Evolutionary conservation across 2,888 invertebrate genomes (phyloP), one percentile per base, ranked within the genome.

Genomic region (Drosophila picticornis): DNA sequence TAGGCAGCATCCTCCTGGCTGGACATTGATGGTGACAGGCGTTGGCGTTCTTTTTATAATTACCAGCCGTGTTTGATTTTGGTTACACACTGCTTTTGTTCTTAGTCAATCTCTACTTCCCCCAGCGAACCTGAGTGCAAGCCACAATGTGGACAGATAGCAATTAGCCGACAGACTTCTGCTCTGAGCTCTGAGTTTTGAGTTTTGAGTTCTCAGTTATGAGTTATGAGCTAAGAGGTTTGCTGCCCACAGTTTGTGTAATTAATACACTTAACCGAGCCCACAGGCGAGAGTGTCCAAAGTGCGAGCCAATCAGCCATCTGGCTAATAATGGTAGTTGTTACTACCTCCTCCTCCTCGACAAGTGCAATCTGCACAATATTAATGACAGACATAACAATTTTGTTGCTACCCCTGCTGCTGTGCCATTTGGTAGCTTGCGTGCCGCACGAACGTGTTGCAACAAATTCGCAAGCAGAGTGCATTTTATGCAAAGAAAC

Each of bases 371-470:
- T 61, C 71, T 84, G 72, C 82, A 80, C 68, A 76, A 73, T 73
- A 85, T 88, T 83, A 84, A 84, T 84, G 83, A 85, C 85, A 72
- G 83, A 52, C 80, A 68, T 69, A 73, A 67, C 62, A 74, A 64
- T 77, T 70, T 80, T 66, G 74, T 57, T 63, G 56, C 40, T n/a
- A 9, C 22, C 31, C 16, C 31, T 10, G 16, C 43, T 31, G 5
- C 29, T 60, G 25, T 38, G 40, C 29, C 53, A 38, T 40, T 48
- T 27, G 31, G 34, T 29, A 19, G 43, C 6, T 71, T 72, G 77
- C 80, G 67, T 80, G 80, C 40, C 46, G 61, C 72, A 78, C 72
- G 72, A 72, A 80, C 31, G 36, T 34, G 53, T 40, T 60, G 43
- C 53, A 61, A 48, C 46, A 58, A 56, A 63, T 63, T 13, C 11